Conservation (phyloP, 37 sponge, comb jelly and placozoan genomes). For the Crambe crambe region DNA sequence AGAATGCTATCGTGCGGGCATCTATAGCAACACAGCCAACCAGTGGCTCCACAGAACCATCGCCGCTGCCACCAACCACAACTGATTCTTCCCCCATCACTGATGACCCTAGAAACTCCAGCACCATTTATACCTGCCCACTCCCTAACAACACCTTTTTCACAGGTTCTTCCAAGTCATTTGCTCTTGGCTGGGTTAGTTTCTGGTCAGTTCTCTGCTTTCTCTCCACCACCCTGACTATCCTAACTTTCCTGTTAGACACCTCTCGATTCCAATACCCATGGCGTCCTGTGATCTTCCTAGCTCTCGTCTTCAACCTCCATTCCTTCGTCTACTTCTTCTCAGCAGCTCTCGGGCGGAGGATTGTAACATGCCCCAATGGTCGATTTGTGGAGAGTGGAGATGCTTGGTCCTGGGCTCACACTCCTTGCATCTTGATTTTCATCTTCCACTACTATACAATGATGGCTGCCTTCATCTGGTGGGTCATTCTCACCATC, state of each 20-base stretch:
- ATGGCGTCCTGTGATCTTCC: constrained; percentile 88
- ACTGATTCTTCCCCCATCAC: too few species aligned
- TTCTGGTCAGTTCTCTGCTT: constrained; percentile 79
- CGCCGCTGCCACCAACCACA: too few species aligned
- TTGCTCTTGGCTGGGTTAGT: constrained; percentile 69
- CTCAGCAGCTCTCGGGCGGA: constrained; percentile 49
- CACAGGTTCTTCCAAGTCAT: constrained; percentile 35
- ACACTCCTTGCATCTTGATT: constrained; percentile 66
- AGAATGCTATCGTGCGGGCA: background rate
- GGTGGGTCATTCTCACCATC: constrained; percentile 90
- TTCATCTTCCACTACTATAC: constrained; percentile 74
- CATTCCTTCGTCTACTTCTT: constrained; percentile 74
- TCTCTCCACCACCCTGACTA: constrained; percentile 76
- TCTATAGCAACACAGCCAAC: background rate
- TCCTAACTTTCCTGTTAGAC: constrained; percentile 83
- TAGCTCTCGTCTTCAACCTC: constrained; percentile 71
- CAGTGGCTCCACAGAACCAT: too few species aligned
- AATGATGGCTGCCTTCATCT: constrained; percentile 75
- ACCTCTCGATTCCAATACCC: constrained; percentile 82
- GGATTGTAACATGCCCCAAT: constrained; percentile 56
- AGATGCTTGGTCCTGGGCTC: constrained; percentile 51
- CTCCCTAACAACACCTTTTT: constrained; percentile 38
- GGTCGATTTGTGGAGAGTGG: constrained; percentile 29
- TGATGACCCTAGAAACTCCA: background rate
- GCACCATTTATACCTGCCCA: constrained; percentile 27